A percentile compares a stretch with the other conserved stretches of the same genome.
These are phyloP conservation scores for Nemurella pictetii DNA, from an alignment of 2,888 invertebrate genomes.

Conservation along the genomic window DNA sequence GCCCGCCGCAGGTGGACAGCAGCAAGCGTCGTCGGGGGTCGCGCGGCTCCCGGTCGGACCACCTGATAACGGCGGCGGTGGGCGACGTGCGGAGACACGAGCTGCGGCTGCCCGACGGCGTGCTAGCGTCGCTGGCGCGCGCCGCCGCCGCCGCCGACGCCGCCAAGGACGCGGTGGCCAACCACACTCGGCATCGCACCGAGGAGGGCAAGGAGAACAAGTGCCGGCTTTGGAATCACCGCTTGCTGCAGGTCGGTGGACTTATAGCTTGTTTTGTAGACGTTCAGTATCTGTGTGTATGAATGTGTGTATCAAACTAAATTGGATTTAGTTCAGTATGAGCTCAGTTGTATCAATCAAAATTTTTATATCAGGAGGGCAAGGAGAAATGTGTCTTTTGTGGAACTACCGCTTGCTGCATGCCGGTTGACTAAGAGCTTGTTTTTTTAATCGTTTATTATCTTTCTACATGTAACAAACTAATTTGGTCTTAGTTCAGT, in stretches of 20 bases:
- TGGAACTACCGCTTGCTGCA: too few species aligned
- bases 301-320: too few species aligned
- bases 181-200: slow-evolving; percentile 45
- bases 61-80: neutral
- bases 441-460: too few species aligned
- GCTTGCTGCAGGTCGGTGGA: slow-evolving; percentile 65
- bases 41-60: neutral
- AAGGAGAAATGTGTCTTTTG: too few species aligned
- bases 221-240: slow-evolving; percentile 52
- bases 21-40: neutral
- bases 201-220: slow-evolving; percentile 52
- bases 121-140: slow-evolving; percentile 52
- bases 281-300: too few species aligned
- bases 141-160: slow-evolving; percentile 47
- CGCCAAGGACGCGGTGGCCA: slow-evolving; percentile 46
- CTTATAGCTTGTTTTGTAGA: too few species aligned
- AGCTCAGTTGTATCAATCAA: too few species aligned
- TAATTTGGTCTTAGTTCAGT: too few species aligned
- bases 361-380: too few species aligned
- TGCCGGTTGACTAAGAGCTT: too few species aligned
- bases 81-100: slow-evolving; percentile 47
- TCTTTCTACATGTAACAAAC: too few species aligned
- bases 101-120: slow-evolving; percentile 54
- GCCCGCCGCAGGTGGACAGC: neutral
- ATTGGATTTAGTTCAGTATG: too few species aligned